Base-by-base conservation (phyloP, 1,140 invertebrate species). In the Piezodorus guildinii region DNA sequence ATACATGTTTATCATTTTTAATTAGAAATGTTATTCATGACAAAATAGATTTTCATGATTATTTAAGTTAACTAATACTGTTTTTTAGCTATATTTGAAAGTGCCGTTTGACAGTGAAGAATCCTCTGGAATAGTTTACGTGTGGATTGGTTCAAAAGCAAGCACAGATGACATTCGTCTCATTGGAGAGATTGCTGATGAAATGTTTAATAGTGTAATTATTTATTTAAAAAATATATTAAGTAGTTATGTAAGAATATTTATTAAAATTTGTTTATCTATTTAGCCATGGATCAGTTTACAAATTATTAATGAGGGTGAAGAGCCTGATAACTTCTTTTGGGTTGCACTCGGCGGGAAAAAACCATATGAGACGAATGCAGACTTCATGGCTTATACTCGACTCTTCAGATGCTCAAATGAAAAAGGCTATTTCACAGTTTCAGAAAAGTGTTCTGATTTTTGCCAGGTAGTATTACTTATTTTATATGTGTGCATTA, bases 401-500 rank as follows among this genome's bases (percentile, higher is more conserved):
- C 79, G 97, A 66, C 78, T 99, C 10, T 99, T 99, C 76, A 83
- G 96, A 25, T 99, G 97, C 77, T 98, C 96, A 10, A 99, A 99
- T 76, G 96, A 99, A 72, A 98, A 98, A 74, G 97, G 97, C 23
- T 99, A 98, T 75, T 99, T 99, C 73, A 92, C 91, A 6, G 94
- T 99, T 9, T 97, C 95, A 23, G 97, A 99, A 76, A 99, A 99
- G 74, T 99, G 96, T 78, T 92, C 94, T 1, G 97, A 99, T 78
- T 99, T 99, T 78, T 99, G 96, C 78, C 97, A 99, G 82, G 90
- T 92, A 77, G 71, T 21, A 27, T n/a, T n/a, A n/a, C n/a, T n/a
- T n/a, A n/a, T n/a, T n/a, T n/a, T n/a, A n/a, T n/a, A n/a, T n/a
- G n/a, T n/a, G n/a, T n/a, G n/a, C n/a, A n/a, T n/a, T n/a, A n/a